Evolutionary conservation across 2,113 vertebrate genomes (phyloP).

Genomic region (Egretta garzetta): DNA sequence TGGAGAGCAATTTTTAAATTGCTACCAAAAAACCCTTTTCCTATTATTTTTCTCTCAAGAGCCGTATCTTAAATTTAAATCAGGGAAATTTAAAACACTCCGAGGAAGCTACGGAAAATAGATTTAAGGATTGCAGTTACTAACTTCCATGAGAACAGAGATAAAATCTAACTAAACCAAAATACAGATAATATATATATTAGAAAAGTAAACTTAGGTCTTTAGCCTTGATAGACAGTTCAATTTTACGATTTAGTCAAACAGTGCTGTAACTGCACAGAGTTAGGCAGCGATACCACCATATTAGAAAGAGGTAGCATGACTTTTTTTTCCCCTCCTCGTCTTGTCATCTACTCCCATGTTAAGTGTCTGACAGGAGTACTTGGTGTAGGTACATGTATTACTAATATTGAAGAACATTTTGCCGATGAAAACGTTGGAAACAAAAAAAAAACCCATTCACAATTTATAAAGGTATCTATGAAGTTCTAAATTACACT

Average conservation of each 20-base stretch:
- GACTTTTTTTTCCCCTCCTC: not conserved
- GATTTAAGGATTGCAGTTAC: not conserved
- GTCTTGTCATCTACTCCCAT: not conserved
- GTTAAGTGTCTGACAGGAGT: not conserved
- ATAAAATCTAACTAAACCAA: not conserved
- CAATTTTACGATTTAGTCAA: not conserved
- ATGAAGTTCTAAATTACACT: not conserved
- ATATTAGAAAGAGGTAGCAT: accelerated
- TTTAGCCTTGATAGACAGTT: not conserved
- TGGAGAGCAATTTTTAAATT: not conserved
- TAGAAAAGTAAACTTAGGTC: not conserved
- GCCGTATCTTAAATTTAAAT: not conserved
- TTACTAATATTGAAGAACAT: not conserved
- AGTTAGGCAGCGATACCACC: not conserved
- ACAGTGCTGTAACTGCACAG: not conserved
- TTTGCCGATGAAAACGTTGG: not conserved
- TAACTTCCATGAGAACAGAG: not conserved
- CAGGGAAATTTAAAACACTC: not conserved
- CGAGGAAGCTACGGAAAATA: not conserved
- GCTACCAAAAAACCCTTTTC: not conserved
- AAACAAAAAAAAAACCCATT: not conserved
- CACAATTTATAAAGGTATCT: accelerated
- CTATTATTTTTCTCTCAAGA: not conserved
- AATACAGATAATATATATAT: not conserved
- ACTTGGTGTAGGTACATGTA: not conserved